Base-by-base conservation (phyloP, 2,797 vertebrate genomes). In the Sebastes matsubarae region DNA sequence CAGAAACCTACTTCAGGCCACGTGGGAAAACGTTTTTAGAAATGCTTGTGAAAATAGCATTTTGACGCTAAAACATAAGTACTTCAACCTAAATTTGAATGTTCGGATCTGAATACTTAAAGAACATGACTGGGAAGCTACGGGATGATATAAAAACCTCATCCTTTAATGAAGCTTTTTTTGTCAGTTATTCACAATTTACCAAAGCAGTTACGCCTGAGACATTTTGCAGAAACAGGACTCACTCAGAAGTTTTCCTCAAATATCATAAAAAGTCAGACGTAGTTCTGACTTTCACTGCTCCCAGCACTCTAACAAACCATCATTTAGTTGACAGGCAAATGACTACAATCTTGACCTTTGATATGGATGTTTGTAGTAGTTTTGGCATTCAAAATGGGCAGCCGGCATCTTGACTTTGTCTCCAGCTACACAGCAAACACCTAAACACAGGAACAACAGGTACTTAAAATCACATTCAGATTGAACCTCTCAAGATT, bases 201-300 rank as follows among this genome's bases (percentile, higher is more conserved):
- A 52, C 80, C 57, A 27, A 81, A 82, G 86, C 74, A 91, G 77
- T 93, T 88, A 87, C 50, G n/a, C 27, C 42, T 4, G 63, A 87
- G 73, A 83, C 80, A 77, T 81, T 91, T 85, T 82, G 61, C 72
- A 65, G 60, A 81, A 74, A 75, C 60, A 27, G 59, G 72, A 73
- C 61, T 32, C 13, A 30, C 65, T 73, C 27, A 75, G 57, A 82
- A 86, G 69, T 87, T 80, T 75, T 63, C 77, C 79, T 86, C 57
- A 86, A 89, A 88, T 82, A 63, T 84, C 80, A 67, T 70, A 74
- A 79, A 74, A 73, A 73, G 22, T 72, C 20, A 20, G 18, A 25
- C 25, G 57, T 57, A 20, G 29, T 6, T 25, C 22, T 55, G 72
- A n/a, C 88, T 88, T 70, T 63, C 63, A 61, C 57, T 52, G 79